Base-by-base conservation (phyloP, 1,140 invertebrate genomes). In the Achroia grisella region DNA sequence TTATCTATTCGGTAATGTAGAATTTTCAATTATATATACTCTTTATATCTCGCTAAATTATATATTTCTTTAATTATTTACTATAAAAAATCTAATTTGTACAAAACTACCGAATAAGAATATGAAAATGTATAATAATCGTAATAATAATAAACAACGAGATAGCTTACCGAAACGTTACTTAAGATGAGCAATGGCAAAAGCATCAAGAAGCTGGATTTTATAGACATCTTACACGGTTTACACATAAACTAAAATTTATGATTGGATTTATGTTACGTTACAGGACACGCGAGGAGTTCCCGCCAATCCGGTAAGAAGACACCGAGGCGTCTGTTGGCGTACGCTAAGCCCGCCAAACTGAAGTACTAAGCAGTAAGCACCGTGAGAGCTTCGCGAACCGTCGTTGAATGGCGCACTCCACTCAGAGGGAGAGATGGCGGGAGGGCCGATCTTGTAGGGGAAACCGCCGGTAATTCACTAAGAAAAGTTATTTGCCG, bases 401-500 rank as follows among this genome's bases (percentile, higher is more conserved):
- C 67, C 59, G 67, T 73, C 76, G 69, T 59, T 79, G 74, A 74
- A 77, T 81, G 68, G 77, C 77, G 67, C 75, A 73, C 74, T 80
- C 75, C 52, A 80, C 17, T 23, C 41, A 52, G 66, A 80, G 77
- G 75, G 77, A 74, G 75, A 72, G 63, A 65, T 68, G 71, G 66
- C 66, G 78, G 73, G 76, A 80, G 75, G 77, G 74, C 76, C 70
- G 63, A 53, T 62, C 77, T 74, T 62, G 70, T 76, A 79, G 77
- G 77, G 80, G 77, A 80, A 79, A 73, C 69, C 67, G 64, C 71
- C 68, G 68, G 76, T 81, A 79, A 83, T 83, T 81, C 75, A 74
- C 73, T 76, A 81, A 84, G 80, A 84, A 84, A 83, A 80, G 69
- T 84, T 84, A 80, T 84, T 77, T 81, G 71, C 70, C 57, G 72